Conservation (phyloP, 35 echinoderm and acorn worm species). For the Apostichopus japonicus region DNA sequence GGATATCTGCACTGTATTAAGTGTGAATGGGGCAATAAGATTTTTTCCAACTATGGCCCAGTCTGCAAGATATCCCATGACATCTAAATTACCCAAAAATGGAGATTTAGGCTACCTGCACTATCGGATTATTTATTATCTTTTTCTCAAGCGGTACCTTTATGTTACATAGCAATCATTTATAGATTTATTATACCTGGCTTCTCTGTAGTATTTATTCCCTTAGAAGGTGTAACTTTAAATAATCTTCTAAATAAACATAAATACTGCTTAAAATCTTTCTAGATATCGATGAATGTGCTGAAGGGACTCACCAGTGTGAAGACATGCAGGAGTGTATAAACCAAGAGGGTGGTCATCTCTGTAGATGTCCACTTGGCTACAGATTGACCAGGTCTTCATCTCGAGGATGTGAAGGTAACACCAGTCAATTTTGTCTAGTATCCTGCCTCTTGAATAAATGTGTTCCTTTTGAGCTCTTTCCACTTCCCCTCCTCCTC, state of each 20-base stretch:
- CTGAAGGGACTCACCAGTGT: constrained; percentile 73
- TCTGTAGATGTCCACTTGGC: constrained; percentile 66
- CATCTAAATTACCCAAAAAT: no score
- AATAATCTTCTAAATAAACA: no score
- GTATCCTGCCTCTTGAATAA: neutral
- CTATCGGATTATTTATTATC: neutral
- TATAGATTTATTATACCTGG: no score
- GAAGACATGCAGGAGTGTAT: constrained; percentile 72
- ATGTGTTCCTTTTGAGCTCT: neutral
- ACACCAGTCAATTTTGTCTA: neutral
- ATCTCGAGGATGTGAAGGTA: constrained; percentile 72
- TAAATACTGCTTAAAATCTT: neutral
- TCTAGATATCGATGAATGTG: constrained; percentile 93
- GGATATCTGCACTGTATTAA: no score
- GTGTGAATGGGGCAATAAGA: no score
- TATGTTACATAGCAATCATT: no score
- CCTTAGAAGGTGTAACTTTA: no score
- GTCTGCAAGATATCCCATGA: no score
- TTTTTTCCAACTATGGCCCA: no score
- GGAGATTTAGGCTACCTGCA: no score
- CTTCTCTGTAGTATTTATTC: no score
- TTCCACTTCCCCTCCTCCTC: no score
- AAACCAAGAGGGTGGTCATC: constrained; percentile 71
- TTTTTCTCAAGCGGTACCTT: neutral
- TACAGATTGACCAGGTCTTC: constrained; percentile 45